These are phyloP conservation scores for Avahi laniger DNA, from an alignment of 2,797 vertebrate genomes.

Conservation along the genomic window DNA sequence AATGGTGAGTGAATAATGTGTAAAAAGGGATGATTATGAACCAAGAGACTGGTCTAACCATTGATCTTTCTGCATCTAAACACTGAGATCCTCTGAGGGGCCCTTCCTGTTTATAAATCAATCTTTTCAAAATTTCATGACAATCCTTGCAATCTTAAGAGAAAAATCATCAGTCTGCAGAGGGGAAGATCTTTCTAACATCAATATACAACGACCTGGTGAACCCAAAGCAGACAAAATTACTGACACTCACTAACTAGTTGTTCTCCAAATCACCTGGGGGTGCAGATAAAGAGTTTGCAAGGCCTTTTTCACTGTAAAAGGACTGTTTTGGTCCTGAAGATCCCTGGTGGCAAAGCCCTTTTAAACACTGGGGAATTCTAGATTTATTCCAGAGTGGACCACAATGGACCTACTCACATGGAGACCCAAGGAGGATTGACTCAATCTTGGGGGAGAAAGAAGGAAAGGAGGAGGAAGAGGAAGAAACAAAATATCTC, in stretches of 20 bases:
- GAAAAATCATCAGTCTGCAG: not conserved
- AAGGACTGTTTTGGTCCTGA: not conserved
- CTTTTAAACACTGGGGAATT: not conserved
- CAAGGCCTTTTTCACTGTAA: not conserved
- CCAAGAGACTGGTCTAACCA: not conserved
- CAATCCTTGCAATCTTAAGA: not conserved
- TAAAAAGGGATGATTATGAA: no score
- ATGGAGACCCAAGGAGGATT: fast-evolving
- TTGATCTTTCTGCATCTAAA: not conserved
- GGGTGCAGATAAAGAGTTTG: not conserved
- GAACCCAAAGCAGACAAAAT: not conserved
- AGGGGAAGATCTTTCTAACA: not conserved
- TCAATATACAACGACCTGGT: not conserved
- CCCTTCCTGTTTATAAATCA: not conserved
- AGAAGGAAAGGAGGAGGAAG: not conserved
- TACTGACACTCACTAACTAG: not conserved
- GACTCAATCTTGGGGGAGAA: not conserved
- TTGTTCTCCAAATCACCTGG: not conserved
- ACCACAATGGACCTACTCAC: not conserved
- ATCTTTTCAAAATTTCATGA: not conserved
- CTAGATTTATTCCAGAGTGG: not conserved
- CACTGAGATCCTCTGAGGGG: not conserved
- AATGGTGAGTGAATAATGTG: not conserved
- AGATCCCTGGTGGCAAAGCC: not conserved
- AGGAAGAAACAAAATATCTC: not conserved